Evolutionary conservation across 2,888 invertebrate genomes (phyloP).

Genomic region (Chrysolina americana): DNA sequence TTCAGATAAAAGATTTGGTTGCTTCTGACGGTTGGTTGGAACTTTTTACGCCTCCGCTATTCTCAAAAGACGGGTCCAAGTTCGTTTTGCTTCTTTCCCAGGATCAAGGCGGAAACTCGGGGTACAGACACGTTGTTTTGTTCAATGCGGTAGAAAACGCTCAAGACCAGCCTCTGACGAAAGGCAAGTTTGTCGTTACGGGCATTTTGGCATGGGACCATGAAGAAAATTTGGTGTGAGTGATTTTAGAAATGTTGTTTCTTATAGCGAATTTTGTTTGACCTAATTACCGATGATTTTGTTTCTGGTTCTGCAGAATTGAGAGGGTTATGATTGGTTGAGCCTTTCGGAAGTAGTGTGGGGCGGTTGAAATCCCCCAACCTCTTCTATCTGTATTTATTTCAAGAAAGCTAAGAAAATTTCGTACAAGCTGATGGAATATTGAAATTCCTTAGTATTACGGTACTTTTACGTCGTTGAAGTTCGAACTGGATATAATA

Average conservation of each 20-base stretch:
- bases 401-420: too few relatives aligned
- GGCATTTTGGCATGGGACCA: conserved; percentile 82
- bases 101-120: conserved; percentile 72
- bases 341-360: too few relatives aligned
- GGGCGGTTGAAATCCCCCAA: too few relatives aligned
- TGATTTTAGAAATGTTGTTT: conserved; percentile 39
- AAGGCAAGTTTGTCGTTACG: conserved; percentile 79
- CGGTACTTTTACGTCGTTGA: too few relatives aligned
- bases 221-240: conserved; percentile 78
- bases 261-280: too few relatives aligned
- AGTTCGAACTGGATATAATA: too few relatives aligned
- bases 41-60: conserved; percentile 79
- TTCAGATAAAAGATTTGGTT: conserved; percentile 70
- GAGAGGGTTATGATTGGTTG: too few relatives aligned
- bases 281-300: too few relatives aligned
- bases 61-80: conserved; percentile 78
- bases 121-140: conserved; percentile 79
- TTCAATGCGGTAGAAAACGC: conserved; percentile 68
- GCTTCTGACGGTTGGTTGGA: conserved; percentile 84
- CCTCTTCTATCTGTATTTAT: too few relatives aligned
- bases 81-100: conserved; percentile 84
- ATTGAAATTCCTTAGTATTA: too few relatives aligned
- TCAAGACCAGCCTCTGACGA: conserved; percentile 70
- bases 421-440: too few relatives aligned
- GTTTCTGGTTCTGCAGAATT: too few relatives aligned